Evolutionary conservation across 2,797 vertebrate genomes (phyloP), one percentile per base, ranked within the genome.

Genomic region (Sebastes cheni): DNA sequence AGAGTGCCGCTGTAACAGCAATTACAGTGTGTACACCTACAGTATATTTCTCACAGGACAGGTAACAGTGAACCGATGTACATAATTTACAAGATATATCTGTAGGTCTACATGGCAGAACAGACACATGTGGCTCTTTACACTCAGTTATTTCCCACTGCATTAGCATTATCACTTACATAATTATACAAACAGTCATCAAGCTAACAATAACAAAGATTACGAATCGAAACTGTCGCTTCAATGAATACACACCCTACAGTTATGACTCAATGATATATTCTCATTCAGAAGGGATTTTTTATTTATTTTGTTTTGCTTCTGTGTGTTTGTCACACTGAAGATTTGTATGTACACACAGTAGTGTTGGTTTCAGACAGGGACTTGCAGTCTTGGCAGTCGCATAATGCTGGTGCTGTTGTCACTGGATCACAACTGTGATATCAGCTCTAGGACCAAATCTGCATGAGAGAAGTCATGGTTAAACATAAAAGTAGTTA

Each of bases 371-470:
- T 32, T 23, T 56, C 75, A 20, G 16, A 9, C 8, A 42, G 60
- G 20, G 54, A 42, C 8, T 7, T 42, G 56, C 10, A 42, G 42
- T n/a, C 20, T 61, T 30, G 39, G 56, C 52, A 27, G 65, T 64
- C 59, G 67, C 56, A 42, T 58, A 22, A 77, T 34, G 60, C 29
- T 69, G 76, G 34, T 62, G 75, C 29, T 18, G 59, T 67, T 46
- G 50, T 79, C 10, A 9, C 39, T 69, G 74, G 59, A 70, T 73
- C 65, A 39, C 20, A 71, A 20, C 54, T 4, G 22, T 50, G 30
- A 75, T 13, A 5, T 25, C 42, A 66, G 66, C 14, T 78, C 76
- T 86, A 99, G 70, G 98, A 97, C 98, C 98, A 99, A 88, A 99
- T 95, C 98, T 99, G 96, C 55, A 93, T 80, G 85, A 90, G 85